phyloP scores from a whole-genome alignment of 2,888 invertebrate genomes.

The Polia nebulosa region DNA sequence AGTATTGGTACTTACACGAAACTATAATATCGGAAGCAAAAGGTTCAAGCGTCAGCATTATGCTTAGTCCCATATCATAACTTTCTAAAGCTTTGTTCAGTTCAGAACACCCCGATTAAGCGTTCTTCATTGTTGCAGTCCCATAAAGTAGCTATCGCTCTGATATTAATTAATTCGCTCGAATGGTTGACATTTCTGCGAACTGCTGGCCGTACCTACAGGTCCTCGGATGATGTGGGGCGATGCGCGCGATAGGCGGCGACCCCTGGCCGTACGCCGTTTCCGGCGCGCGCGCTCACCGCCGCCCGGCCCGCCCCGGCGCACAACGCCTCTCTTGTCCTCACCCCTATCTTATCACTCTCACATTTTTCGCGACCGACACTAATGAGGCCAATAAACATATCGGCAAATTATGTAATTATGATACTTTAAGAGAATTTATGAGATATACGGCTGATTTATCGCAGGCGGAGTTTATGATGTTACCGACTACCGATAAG shows the following conservation, averaged over 20 bases:
- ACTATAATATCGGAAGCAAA: too few species aligned
- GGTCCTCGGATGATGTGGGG: slow-evolving; percentile 49
- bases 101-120: not conserved
- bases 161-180: slow-evolving; percentile 29
- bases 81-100: not conserved
- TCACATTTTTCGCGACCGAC: slow-evolving; percentile 86
- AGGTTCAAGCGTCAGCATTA: too few species aligned
- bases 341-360: slow-evolving; percentile 87
- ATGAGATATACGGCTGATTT: slow-evolving; percentile 70
- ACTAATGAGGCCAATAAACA: slow-evolving; percentile 84
- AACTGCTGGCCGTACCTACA: slow-evolving; percentile 58
- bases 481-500: slow-evolving; percentile 64
- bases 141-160: slow-evolving; percentile 34
- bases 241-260: slow-evolving; percentile 70
- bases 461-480: slow-evolving; percentile 66
- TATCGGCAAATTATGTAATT: slow-evolving; percentile 82
- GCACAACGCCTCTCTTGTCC: slow-evolving; percentile 84
- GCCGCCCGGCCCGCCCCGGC: slow-evolving; percentile 56
- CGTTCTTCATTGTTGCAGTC: slow-evolving; percentile 31
- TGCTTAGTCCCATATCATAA: too few species aligned
- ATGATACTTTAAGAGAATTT: slow-evolving; percentile 75
- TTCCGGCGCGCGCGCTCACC: slow-evolving; percentile 71
- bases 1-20: too few species aligned
- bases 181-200: slow-evolving; percentile 54
- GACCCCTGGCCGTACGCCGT: slow-evolving; percentile 77